Evolutionary conservation across 2,113 vertebrate genomes (phyloP), one percentile per base, ranked within the genome.

Genomic region (Paraplagusia blochii): DNA sequence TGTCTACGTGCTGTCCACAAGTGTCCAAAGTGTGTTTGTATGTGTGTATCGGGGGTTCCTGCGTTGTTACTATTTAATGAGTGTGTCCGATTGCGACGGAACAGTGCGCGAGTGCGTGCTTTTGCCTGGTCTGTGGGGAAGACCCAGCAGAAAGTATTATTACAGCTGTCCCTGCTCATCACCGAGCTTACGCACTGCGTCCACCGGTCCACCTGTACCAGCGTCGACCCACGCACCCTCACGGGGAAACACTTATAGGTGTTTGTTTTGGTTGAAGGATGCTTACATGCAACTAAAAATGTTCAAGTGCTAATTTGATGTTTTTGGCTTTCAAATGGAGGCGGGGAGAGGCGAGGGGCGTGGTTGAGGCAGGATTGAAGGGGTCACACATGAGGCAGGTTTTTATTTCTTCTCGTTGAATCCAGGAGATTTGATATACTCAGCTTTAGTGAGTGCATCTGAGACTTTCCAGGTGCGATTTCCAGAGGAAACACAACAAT

Each of bases 1-100:
- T 68, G 9, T 58, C 39, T 52, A 46, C n/a, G 53, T 84, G 63
- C 58, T 68, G 80, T 80, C 77, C 77, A 48, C 29, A 18, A 53
- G 57, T 75, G 81, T 51, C 51, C 62, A 56, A 48, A 62, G 75
- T 53, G 52, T 60, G 43, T 69, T 17, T 5, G 3, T 44, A 12
- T 69, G 14, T 5, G 3, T 44, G 48, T 53, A 53, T 34, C 10
- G 53, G 22, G 50, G 34, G 48, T 47, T 72, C 22, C 53, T 72
- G 64, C 50, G 39, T 45, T 56, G 56, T 71, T 11, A 16, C 57
- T 36, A 16, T 65, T 65, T 53, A 79, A 72, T 66, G 53, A 72
- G 57, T 57, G 16, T 40, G 35, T 50, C 44, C 44, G 19, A 9
- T 61, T 22, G 16, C 51, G 1, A 44, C 34, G 48, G 54, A 39